phyloP scores from a whole-genome alignment of 1,140 invertebrate species.

The Arion vulgaris region DNA sequence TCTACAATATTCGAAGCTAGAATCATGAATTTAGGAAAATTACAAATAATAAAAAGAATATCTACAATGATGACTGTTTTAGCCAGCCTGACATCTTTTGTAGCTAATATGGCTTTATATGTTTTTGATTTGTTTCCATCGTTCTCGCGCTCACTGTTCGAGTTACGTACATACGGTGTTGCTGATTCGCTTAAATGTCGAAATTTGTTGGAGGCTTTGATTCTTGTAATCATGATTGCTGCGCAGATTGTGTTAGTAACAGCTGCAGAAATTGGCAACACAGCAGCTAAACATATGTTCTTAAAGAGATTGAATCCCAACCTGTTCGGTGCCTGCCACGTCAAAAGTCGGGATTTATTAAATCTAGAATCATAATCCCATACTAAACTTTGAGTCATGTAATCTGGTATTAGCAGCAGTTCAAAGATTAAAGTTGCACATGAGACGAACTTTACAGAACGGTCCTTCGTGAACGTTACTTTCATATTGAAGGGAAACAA shows the following conservation, averaged over 20 bases:
- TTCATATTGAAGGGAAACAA: not conserved
- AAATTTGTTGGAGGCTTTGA: not conserved
- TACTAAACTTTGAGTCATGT: not conserved
- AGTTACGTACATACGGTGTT: not conserved
- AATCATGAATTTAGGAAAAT: not conserved
- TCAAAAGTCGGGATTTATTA: not conserved
- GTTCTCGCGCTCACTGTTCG: too few species aligned
- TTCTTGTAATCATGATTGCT: not conserved
- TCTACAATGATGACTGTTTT: not conserved
- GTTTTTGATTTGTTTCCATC: too few species aligned
- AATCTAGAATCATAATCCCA: not conserved
- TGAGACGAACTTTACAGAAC: not conserved
- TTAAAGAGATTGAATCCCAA: not conserved
- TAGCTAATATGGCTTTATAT: not conserved
- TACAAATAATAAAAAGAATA: constrained; percentile 3
- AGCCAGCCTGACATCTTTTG: not conserved
- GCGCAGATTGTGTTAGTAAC: not conserved
- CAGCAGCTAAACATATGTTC: not conserved
- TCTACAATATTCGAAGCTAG: not conserved
- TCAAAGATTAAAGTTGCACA: not conserved
- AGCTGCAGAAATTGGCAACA: not conserved
- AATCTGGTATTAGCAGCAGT: not conserved
- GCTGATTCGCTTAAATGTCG: not conserved
- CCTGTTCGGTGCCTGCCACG: not conserved
- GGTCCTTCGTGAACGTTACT: not conserved